Evolutionary conservation across 2,888 invertebrate genomes (phyloP), one percentile per base, ranked within the genome.

Genomic region (Sinotaia quadrata): DNA sequence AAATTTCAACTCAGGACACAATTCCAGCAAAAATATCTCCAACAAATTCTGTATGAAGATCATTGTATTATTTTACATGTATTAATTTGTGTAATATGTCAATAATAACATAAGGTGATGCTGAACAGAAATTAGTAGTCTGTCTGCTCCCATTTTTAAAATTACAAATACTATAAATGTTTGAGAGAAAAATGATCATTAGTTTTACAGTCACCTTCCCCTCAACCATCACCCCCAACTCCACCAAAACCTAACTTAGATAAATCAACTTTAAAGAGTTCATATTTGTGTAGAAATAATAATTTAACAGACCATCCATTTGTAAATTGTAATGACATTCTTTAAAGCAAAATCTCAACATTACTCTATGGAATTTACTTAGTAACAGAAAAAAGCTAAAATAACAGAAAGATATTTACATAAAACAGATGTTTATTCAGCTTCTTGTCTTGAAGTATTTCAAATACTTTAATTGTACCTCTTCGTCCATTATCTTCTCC

Each of bases 351-450:
- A 41, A 41, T 41, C 10, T 15, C 41, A 41, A 41, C 15, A 41
- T 41, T 15, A 41, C 10, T 12, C 15, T 41, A 15, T 41, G n/a
- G n/a, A n/a, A n/a, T n/a, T n/a, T n/a, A n/a, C n/a, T n/a, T 29
- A 29, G 12, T 34, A 12, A 47, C 12, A 15, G 18, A 1, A 37
- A 15, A 18, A 47, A 10, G 15, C 24, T 44, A 27, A 15, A 60
- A 4, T 8, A 5, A 12, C 12, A 3, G 18, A n/a, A 8, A 12
- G n/a, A 10, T 24, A 77, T 94, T 93, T 87, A 95, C 96, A 89
- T 96, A 96, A 89, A 95, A 93, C 52, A 96, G 90, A 84, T 96
- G 95, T 85, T 96, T 96, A 88, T 96, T 96, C 84, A 95, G 92
- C 82, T 92, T 92, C 73, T 92, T 92, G 88, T 95, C 92, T 88